Percentiles rank a stretch among this genome's conserved stretches.
Conservation (phyloP, 2,888 invertebrate genomes). For the Meiosimyza decipiens region DNA sequence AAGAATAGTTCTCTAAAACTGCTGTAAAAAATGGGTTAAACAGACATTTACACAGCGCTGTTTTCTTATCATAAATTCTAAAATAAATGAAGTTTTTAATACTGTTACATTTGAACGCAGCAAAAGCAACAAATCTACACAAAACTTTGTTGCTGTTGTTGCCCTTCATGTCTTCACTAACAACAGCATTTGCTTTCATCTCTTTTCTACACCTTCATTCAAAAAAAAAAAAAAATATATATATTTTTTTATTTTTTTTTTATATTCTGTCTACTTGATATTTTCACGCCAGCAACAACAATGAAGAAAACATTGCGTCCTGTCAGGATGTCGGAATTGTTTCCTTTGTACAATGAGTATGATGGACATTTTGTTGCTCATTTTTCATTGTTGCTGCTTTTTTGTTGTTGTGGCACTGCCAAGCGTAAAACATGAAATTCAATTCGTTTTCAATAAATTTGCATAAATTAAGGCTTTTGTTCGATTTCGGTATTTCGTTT, state of each 20-base stretch:
- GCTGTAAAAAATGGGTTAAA: no score
- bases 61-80: no score
- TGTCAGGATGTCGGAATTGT: slow-evolving; percentile 8
- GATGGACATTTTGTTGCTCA: background rate
- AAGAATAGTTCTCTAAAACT: no score
- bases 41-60: no score
- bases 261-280: no score
- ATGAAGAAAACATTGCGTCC: background rate
- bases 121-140: background rate
- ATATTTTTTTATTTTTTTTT: no score
- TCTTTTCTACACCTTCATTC: background rate
- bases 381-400: background rate
- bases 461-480: background rate
- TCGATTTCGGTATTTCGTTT: slow-evolving; percentile 1
- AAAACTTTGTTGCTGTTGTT: background rate
- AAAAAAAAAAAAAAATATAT: no score
- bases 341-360: background rate
- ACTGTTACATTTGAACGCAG: background rate
- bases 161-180: background rate
- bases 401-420: no score
- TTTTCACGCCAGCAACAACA: no score
- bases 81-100: no score
- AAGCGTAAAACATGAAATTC: background rate
- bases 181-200: background rate
- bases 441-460: slow-evolving; percentile 13